Percentiles rank a stretch among this genome's conserved stretches.
Conservation (phyloP, 2,113 vertebrate genomes). For the Chinchilla lanigera region DNA sequence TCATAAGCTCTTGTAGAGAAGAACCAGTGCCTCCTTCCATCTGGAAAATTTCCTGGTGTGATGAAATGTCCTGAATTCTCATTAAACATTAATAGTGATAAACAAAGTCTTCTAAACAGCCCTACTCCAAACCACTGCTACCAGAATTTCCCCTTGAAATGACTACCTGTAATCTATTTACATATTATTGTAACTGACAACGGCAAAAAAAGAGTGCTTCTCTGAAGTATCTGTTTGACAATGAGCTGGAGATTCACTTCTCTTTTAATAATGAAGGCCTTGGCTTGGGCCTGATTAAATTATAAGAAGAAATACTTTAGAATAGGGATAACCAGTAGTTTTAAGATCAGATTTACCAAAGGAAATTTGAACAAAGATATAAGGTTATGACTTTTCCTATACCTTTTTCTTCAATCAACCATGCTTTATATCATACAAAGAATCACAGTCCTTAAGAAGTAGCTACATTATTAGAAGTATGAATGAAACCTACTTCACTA, state of each 20-base stretch:
- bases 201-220: not conserved
- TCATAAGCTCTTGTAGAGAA: slow-evolving; percentile 57
- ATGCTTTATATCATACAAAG: not conserved
- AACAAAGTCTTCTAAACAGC: not conserved
- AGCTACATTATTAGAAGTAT: not conserved
- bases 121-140: not conserved
- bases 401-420: not conserved
- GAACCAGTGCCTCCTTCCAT: slow-evolving; percentile 45
- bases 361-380: not conserved
- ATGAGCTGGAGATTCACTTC: not conserved
- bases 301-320: not conserved
- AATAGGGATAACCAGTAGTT: not conserved
- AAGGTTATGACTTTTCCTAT: not conserved
- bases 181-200: not conserved
- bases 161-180: not conserved
- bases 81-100: slow-evolving; percentile 60
- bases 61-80: slow-evolving; percentile 53
- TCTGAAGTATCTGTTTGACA: not conserved
- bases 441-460: not conserved
- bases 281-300: not conserved
- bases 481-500: not conserved
- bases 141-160: slow-evolving; percentile 41
- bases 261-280: not conserved
- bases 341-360: slow-evolving; percentile 3
- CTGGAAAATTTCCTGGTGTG: slow-evolving; percentile 60